These are phyloP conservation scores for Chrysodeixis includens DNA, from an alignment of 2,888 invertebrate genomes.

Conservation along the genomic window DNA sequence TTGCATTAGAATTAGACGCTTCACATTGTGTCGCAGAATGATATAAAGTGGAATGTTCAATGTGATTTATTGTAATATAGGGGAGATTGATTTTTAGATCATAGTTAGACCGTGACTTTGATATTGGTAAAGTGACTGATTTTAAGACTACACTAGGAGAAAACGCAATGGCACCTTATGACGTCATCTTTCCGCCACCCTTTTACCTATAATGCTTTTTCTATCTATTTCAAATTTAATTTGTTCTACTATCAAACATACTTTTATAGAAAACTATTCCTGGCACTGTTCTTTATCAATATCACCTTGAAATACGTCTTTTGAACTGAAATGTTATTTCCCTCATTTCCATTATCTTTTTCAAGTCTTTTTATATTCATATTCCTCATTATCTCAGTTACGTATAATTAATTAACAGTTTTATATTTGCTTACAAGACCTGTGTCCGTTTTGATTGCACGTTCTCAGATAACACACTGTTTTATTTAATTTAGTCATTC, in stretches of 20 bases:
- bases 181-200: no score
- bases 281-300: no score
- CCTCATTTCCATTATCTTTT: constrained; percentile 14
- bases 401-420: constrained; percentile 48
- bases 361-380: constrained; percentile 28
- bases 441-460: constrained; percentile 83
- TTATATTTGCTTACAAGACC: constrained; percentile 67
- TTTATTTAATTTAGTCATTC: constrained; percentile 82
- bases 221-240: no score
- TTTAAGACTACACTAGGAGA: no score
- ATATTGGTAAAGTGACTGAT: no score
- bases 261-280: no score
- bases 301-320: background rate
- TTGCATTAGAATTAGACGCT: constrained; percentile 72
- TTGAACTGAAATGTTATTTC: background rate
- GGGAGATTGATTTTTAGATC: constrained; percentile 44
- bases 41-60: constrained; percentile 47
- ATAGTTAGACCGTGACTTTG: constrained; percentile 3
- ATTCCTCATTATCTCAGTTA: constrained; percentile 43
- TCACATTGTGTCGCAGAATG: constrained; percentile 59
- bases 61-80: constrained; percentile 45
- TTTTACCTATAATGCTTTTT: no score
- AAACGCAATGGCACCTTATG: no score
- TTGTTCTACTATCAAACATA: no score
- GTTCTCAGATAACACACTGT: constrained; percentile 78